Conservation (phyloP, 2,888 invertebrate species). For the Pheosia tremula region DNA sequence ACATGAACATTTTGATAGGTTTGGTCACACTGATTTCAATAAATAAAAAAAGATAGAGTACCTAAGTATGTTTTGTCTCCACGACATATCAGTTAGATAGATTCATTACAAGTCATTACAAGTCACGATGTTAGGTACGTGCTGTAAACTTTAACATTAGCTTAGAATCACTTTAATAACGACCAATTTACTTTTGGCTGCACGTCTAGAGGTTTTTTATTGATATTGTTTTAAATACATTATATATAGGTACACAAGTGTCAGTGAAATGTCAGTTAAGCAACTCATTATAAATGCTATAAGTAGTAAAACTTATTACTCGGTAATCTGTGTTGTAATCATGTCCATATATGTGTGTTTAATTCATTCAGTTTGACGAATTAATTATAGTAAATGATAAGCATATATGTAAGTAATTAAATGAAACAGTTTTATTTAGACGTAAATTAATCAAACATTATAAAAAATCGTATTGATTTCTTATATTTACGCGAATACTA, state of each 20-base stretch:
- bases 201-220: background rate
- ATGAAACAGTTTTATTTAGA: background rate
- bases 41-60: no score
- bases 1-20: no score
- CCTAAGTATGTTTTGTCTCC: no score
- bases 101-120: no score
- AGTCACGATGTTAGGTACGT: no score
- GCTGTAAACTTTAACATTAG: no score
- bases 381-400: background rate
- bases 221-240: background rate
- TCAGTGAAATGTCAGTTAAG: background rate
- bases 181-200: background rate
- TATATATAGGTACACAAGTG: background rate
- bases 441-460: background rate
- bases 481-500: no score
- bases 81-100: no score
- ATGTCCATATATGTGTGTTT: background rate
- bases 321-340: background rate
- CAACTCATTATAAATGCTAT: background rate
- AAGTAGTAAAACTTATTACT: slow-evolving; percentile 1
- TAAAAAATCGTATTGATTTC: no score
- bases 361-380: background rate
- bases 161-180: no score
- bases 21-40: no score
- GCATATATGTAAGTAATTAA: background rate